These are phyloP conservation scores for Ceyx melanurus DNA, from an alignment of 2,113 vertebrate species.

Conservation along the genomic window DNA sequence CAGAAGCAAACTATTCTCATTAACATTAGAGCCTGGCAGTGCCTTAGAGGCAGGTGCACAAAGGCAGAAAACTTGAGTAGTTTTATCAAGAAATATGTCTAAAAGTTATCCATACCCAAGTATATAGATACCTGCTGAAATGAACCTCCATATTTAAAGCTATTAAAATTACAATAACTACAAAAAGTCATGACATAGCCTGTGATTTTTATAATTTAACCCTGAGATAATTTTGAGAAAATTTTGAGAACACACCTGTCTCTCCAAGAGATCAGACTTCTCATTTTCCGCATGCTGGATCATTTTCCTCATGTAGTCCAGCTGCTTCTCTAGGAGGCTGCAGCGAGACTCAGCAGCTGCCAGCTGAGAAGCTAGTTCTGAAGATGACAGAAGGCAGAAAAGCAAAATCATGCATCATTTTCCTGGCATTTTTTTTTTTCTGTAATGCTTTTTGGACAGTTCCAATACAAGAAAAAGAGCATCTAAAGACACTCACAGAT, in stretches of 20 bases:
- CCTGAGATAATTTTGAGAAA: neutral
- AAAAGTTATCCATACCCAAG: neutral
- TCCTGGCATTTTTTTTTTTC: neutral
- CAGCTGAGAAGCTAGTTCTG: slow-evolving; percentile 86
- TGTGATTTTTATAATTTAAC: neutral
- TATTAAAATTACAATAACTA: neutral
- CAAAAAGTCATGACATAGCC: neutral
- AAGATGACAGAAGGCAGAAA: slow-evolving; percentile 16
- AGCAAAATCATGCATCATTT: neutral
- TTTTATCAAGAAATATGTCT: neutral
- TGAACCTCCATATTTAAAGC: neutral
- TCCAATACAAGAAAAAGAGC: neutral
- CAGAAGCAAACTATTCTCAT: neutral
- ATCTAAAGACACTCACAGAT: neutral
- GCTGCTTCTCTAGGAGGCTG: slow-evolving; percentile 86
- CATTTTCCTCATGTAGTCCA: slow-evolving; percentile 90
- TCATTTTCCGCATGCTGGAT: slow-evolving; percentile 85
- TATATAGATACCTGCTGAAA: neutral
- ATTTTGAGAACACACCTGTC: slow-evolving; percentile 78
- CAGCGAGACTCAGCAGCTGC: slow-evolving; percentile 88
- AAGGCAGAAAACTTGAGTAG: neutral
- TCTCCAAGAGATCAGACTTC: slow-evolving; percentile 80
- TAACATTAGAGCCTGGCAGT: neutral
- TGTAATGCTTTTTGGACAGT: neutral
- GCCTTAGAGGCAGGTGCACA: neutral